phyloP scores from a whole-genome alignment of 2,797 vertebrate genomes.

The Alcedo atthis region DNA sequence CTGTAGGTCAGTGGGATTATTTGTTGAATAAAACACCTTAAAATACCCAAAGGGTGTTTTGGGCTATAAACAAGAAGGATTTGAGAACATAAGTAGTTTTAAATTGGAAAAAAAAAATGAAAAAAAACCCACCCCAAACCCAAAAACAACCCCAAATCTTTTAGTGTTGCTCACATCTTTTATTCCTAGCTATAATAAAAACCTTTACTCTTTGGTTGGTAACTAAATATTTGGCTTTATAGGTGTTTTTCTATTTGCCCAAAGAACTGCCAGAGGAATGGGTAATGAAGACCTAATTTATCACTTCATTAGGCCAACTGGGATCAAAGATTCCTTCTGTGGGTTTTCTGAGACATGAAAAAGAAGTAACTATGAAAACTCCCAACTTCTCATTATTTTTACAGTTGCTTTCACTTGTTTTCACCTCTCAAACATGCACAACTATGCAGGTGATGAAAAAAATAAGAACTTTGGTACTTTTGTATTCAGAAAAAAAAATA shows the following conservation, averaged over 20 bases:
- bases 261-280: slow-evolving; percentile 20
- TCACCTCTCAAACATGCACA: not conserved
- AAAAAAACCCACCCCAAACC: not conserved
- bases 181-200: not conserved
- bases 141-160: not conserved
- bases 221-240: not conserved
- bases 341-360: slow-evolving; percentile 49
- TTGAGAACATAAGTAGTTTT: not conserved
- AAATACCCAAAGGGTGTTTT: not conserved
- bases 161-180: not conserved
- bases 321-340: slow-evolving; percentile 39
- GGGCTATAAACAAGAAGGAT: not conserved
- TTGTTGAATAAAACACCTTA: not conserved
- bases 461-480: not conserved
- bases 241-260: slow-evolving; percentile 35
- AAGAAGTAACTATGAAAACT: slow-evolving; percentile 42
- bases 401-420: slow-evolving; percentile 35
- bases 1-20: not conserved
- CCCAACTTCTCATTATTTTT: slow-evolving; percentile 23
- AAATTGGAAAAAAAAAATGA: not conserved
- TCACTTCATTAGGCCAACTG: slow-evolving; percentile 39
- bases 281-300: slow-evolving; percentile 39
- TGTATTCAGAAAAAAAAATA: not conserved
- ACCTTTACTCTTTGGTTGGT: not conserved
- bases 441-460: not conserved